Evolutionary conservation across 2,113 vertebrate species (phyloP).

Genomic region (Malurus alboscapulatus): DNA sequence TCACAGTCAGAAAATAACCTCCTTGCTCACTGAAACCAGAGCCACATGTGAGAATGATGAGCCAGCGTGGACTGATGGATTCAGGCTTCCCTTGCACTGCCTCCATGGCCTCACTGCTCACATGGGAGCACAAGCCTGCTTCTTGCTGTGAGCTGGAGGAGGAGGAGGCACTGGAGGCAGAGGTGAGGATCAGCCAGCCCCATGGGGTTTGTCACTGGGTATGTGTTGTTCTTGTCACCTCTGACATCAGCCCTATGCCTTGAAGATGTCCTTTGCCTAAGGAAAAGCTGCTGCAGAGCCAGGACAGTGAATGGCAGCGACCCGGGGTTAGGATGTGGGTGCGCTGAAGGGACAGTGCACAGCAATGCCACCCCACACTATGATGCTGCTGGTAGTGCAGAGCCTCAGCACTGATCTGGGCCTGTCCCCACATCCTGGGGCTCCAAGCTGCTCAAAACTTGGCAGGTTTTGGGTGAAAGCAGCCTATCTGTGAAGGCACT

Average conservation of each 20-base stretch:
- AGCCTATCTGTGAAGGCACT: not conserved
- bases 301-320: rapidly evolving
- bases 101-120: not conserved
- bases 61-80: not conserved
- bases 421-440: rapidly evolving
- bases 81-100: rapidly evolving
- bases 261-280: not conserved
- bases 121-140: not conserved
- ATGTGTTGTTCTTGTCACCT: not conserved
- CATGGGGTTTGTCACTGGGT: rapidly evolving
- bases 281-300: not conserved
- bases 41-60: rapidly evolving
- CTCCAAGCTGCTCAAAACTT: not conserved
- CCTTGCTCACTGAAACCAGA: not conserved
- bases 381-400: not conserved
- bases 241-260: not conserved
- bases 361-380: rapidly evolving
- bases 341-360: not conserved
- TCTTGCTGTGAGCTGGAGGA: rapidly evolving
- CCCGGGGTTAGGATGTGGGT: rapidly evolving
- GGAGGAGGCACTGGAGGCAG: not conserved
- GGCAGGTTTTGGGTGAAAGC: not conserved
- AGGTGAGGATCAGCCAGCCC: not conserved
- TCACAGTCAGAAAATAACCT: not conserved
- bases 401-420: not conserved